Evolutionary conservation across 1,140 invertebrate species (phyloP).

Genomic region (Aphelinus certus): DNA sequence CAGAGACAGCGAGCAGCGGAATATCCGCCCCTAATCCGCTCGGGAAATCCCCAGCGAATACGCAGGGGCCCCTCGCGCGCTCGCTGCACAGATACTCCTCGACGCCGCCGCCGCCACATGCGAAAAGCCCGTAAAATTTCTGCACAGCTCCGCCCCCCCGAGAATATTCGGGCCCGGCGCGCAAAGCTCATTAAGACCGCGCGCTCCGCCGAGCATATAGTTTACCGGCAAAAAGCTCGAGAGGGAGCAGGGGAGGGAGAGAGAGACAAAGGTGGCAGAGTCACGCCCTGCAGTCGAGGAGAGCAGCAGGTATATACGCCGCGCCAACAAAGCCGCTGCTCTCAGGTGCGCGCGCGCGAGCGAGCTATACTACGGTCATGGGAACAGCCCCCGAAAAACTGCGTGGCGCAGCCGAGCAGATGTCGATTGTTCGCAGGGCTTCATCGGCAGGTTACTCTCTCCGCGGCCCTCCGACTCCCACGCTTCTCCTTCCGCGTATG

Average conservation of each 20-base stretch:
- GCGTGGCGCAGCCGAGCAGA: constrained; percentile 5
- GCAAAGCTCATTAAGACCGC: too few relatives aligned
- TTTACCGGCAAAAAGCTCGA: background rate
- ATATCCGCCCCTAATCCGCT: too few relatives aligned
- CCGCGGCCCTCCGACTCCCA: constrained; percentile 13
- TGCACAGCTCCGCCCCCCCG: too few relatives aligned
- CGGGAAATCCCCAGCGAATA: too few relatives aligned
- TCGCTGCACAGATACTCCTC: too few relatives aligned
- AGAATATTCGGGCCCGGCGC: too few relatives aligned
- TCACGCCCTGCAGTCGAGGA: background rate
- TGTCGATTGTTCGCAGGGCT: constrained; percentile 30
- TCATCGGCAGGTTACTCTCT: constrained; percentile 21
- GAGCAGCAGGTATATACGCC: background rate
- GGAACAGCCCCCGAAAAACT: constrained; percentile 13
- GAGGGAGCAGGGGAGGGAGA: background rate
- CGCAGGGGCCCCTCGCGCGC: too few relatives aligned
- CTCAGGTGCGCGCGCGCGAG: constrained; percentile 2
- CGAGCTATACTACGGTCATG: background rate
- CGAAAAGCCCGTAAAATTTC: too few relatives aligned
- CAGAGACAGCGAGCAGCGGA: too few relatives aligned
- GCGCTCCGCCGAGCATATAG: too few relatives aligned
- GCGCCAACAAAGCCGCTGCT: background rate
- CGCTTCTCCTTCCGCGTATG: background rate
- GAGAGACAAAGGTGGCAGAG: background rate
- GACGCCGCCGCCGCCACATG: too few relatives aligned